phyloP scores from a whole-genome alignment of 2,888 invertebrate genomes.

The Palloptera scutellata region DNA sequence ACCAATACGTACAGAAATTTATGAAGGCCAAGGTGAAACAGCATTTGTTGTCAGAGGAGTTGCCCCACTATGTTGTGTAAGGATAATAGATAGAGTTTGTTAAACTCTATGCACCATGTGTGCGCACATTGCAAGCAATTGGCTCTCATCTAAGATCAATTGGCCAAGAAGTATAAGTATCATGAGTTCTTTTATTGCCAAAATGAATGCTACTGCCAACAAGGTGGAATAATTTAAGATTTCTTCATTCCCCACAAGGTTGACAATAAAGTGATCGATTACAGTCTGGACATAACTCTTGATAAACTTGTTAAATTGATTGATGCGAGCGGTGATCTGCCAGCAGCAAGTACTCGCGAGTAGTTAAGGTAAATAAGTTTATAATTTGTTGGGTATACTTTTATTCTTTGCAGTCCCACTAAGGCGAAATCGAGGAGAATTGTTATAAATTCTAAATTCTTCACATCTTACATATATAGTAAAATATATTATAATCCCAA shows the following conservation, averaged over 20 bases:
- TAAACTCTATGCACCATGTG: slow-evolving; percentile 99
- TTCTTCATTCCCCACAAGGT: slow-evolving; percentile 95
- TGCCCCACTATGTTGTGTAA: slow-evolving; percentile 96
- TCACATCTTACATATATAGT: neutral
- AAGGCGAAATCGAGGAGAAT: slow-evolving; percentile 59
- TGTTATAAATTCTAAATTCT: slow-evolving; percentile 63
- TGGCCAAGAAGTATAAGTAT: slow-evolving; percentile 92
- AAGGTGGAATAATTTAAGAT: slow-evolving; percentile 97
- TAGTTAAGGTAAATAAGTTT: neutral
- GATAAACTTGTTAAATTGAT: slow-evolving; percentile 93
- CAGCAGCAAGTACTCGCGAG: slow-evolving; percentile 64
- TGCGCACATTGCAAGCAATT: slow-evolving; percentile 98
- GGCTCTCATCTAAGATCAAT: slow-evolving; percentile 94
- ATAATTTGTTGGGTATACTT: slow-evolving; percentile 1
- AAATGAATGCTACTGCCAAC: slow-evolving; percentile 98
- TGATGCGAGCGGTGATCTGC: slow-evolving; percentile 87
- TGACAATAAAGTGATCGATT: slow-evolving; percentile 88
- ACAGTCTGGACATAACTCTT: slow-evolving; percentile 93
- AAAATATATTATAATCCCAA: slow-evolving; percentile 16
- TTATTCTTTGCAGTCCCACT: slow-evolving; percentile 43
- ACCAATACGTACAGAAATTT: slow-evolving; percentile 87
- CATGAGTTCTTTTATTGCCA: slow-evolving; percentile 88
- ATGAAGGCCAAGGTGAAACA: slow-evolving; percentile 93
- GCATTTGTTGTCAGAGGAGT: slow-evolving; percentile 90
- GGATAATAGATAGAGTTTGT: slow-evolving; percentile 95